A percentile compares a stretch with the other conserved stretches of the same genome.
phyloP scores from a whole-genome alignment of 2,113 vertebrate genomes.

The Salvelinus sp. region DNA sequence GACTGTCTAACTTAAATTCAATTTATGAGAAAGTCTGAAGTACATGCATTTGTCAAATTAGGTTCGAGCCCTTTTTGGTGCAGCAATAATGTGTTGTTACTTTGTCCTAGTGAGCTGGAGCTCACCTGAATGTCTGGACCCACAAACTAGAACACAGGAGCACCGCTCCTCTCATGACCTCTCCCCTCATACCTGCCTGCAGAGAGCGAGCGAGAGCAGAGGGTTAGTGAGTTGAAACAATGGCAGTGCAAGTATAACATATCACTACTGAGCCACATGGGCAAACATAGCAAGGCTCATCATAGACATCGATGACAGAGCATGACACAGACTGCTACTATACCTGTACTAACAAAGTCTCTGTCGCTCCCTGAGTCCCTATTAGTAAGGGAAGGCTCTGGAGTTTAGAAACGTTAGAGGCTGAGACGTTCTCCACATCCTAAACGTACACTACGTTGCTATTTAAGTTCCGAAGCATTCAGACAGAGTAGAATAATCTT shows the following conservation, averaged over 20 bases:
- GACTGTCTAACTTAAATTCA: too few species aligned
- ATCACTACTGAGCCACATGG: too few species aligned
- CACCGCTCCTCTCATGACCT: conserved; percentile 41
- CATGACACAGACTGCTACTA: not conserved
- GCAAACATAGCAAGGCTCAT: not conserved
- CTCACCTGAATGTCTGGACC: conserved; percentile 75
- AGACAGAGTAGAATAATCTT: not conserved
- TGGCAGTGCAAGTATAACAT: too few species aligned
- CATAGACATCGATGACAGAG: not conserved
- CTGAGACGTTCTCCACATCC: conserved; percentile 82
- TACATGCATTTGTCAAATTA: too few species aligned
- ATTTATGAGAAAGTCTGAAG: too few species aligned
- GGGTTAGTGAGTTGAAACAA: too few species aligned
- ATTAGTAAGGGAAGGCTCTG: conserved; percentile 82
- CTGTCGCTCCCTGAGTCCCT: conserved; percentile 67
- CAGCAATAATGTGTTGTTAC: too few species aligned
- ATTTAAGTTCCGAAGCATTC: not conserved
- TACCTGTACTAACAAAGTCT: conserved; percentile 56
- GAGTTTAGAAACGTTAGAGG: conserved; percentile 88
- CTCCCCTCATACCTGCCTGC: too few species aligned
- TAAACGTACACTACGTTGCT: conserved; percentile 33
- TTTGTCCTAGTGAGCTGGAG: too few species aligned
- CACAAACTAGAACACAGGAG: conserved; percentile 75
- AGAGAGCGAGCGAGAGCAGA: too few species aligned
- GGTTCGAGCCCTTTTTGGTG: too few species aligned